These are phyloP conservation scores for Drosophila melanogaster DNA, from an alignment of 1,140 invertebrate species.

Conservation along the genomic window Release_6_plus_ISO1_MT NT_037436.4:2195001-2195500, in stretches of 20 bases:
- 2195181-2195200: conserved; percentile 21
- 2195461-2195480: conserved; percentile 58
- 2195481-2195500: not conserved
- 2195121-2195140: conserved; percentile 82
- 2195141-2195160: conserved; percentile 14
- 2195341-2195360: conserved; percentile 35
- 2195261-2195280: conserved; percentile 49
- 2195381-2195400: conserved; percentile 67
- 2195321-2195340: conserved; percentile 24
- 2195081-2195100: conserved; percentile 52
- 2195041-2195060: not conserved
- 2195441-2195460: conserved; percentile 44
- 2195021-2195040: too few relatives aligned
- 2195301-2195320: conserved; percentile 80
- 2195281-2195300: conserved; percentile 40
- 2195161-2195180: conserved; percentile 17
- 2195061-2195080: conserved; percentile 20
- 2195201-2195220: conserved; percentile 48
- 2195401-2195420: conserved; percentile 77
- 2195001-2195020: too few relatives aligned
- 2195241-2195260: conserved; percentile 34
- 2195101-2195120: conserved; percentile 79
- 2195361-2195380: conserved; percentile 48
- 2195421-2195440: conserved; percentile 71
- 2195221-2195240: conserved; percentile 26